Evolutionary conservation across 1,140 invertebrate species (phyloP).

Genomic region (Hylaeus volcanicus): DNA sequence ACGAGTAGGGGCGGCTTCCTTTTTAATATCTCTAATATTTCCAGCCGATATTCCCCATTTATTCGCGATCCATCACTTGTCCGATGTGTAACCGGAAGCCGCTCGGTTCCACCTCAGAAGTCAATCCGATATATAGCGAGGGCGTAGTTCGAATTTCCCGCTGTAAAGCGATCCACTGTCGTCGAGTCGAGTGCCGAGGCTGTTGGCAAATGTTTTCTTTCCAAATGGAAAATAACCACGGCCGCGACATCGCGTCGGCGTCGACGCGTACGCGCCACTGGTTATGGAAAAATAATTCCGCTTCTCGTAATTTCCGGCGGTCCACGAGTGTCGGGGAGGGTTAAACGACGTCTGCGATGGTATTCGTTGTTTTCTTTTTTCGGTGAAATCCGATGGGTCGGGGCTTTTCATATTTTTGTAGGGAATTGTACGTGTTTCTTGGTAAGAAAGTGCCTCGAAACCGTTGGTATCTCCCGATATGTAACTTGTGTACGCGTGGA

Average conservation of each 20-base stretch:
- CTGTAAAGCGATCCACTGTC: constrained; percentile 45
- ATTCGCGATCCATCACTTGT: constrained; percentile 71
- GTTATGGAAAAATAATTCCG: constrained; percentile 52
- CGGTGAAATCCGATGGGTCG: not conserved
- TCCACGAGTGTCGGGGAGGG: no score
- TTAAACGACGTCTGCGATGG: not conserved
- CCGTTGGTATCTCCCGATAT: no score
- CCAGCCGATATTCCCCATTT: constrained; percentile 73
- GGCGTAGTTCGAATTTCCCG: constrained; percentile 59
- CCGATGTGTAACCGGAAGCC: constrained; percentile 68
- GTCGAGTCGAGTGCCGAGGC: constrained; percentile 34
- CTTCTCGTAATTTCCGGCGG: constrained; percentile 37
- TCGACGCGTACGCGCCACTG: not conserved
- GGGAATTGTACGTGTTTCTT: no score
- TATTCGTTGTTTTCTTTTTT: not conserved
- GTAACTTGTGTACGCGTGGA: no score
- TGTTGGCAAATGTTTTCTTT: constrained; percentile 56
- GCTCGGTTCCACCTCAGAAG: constrained; percentile 32
- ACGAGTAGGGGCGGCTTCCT: constrained; percentile 48
- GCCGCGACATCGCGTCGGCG: not conserved
- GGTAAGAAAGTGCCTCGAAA: no score
- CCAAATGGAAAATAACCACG: constrained; percentile 54
- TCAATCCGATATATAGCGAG: constrained; percentile 58
- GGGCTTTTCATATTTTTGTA: no score
- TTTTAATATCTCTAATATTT: constrained; percentile 76